These are phyloP conservation scores for Monoplex corrugatus DNA, from an alignment of 2,888 invertebrate genomes.

Conservation along the genomic window DNA sequence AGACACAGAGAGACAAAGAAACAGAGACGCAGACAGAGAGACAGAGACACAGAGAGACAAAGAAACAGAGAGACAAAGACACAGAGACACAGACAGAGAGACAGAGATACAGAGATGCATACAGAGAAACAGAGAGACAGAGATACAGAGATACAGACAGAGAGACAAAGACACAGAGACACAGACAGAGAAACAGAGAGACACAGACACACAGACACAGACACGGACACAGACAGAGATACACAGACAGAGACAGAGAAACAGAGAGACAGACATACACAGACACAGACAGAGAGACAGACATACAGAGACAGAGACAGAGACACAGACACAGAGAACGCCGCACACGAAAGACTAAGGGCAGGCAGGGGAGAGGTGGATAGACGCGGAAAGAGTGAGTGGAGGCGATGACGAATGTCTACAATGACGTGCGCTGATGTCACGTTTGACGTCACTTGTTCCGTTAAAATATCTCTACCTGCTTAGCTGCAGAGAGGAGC, in stretches of 20 bases:
- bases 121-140: too few species aligned
- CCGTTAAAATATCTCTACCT: too few species aligned
- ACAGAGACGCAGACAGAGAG: slow-evolving; percentile 23
- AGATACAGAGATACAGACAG: background rate
- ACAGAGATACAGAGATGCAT: too few species aligned
- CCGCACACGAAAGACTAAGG: too few species aligned
- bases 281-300: slow-evolving; percentile 10
- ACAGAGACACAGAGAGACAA: background rate
- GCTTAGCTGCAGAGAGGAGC: too few species aligned
- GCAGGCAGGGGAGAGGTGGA: background rate
- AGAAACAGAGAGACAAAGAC: background rate
- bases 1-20: slow-evolving; percentile 27
- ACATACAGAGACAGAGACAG: background rate
- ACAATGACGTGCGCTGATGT: too few species aligned
- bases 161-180: background rate
- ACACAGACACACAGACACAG: background rate
- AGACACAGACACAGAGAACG: background rate
- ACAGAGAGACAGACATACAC: slow-evolving; percentile 27
- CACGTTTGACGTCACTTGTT: slow-evolving; percentile 1
- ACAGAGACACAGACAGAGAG: too few species aligned
- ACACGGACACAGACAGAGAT: background rate
- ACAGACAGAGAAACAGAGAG: background rate
- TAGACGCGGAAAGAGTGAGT: background rate
- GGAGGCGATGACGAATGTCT: background rate
- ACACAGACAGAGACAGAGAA: slow-evolving; percentile 6